Evolutionary conservation across 2,113 vertebrate genomes (phyloP), one percentile per base, ranked within the genome.

Genomic region (Campylomormyrus numenius): DNA sequence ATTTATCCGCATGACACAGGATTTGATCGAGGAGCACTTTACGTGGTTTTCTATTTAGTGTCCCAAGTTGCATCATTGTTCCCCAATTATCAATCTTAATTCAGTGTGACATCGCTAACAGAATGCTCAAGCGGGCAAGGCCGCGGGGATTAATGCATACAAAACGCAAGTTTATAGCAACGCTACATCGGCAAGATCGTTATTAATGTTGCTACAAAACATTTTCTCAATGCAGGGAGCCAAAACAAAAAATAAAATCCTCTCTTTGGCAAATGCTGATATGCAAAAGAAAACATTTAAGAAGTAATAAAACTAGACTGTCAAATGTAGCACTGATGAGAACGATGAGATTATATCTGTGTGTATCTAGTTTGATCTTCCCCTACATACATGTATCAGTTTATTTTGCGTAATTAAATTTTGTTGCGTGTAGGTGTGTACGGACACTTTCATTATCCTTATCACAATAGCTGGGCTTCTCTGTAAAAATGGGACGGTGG

Each of bases 381-480:
- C 15, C 15, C 27, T 56, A 10, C 85, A 53, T 52, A 31, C 11
- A 35, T 53, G 49, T 35, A 35, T 35, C 11, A 70, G 27, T 87
- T 53, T 19, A 87, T 87, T 50, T 86, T 27, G 50, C 15, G 1
- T 8, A 56, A 87, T 87, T 87, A 21, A 31, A 87, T 53, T 87
- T 85, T 35, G n/a, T 31, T 39, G 70, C 48, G 39, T 50, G 27
- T 87, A 27, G 11, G 5, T 27, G 35, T 70, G 80, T 11, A 24
- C 13, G 13, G 70, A 19, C 27, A 9, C 66, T 87, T 49, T 53
- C 21, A 31, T 91, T 91, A 15, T 91, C 90, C 88, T 87, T 91
- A 91, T 91, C 42, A 62, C 90, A 95, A 94, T 96, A 97, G 96
- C 95, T 96, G 96, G 93, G 91, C 94, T 94, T 92, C 93, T 95